These are phyloP conservation scores for Rhagologus leucostigma DNA, from an alignment of 2,113 vertebrate genomes.

Conservation along the genomic window DNA sequence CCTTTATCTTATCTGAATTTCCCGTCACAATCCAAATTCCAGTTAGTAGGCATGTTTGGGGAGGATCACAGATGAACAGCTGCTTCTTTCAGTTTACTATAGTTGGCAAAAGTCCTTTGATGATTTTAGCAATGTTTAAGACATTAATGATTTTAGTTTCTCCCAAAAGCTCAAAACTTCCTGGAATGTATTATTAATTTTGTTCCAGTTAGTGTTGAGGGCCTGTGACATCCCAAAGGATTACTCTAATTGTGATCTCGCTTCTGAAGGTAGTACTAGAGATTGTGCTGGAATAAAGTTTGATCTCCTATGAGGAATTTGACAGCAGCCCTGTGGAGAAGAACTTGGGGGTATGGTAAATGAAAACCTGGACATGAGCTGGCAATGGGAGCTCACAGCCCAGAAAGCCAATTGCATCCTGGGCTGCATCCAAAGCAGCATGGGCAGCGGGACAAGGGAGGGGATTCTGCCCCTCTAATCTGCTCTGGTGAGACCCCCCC, in stretches of 20 bases:
- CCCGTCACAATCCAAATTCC: background rate
- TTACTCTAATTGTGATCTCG: background rate
- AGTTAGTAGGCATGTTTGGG: background rate
- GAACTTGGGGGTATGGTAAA: background rate
- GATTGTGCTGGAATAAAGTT: background rate
- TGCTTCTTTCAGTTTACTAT: background rate
- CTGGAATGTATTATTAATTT: background rate
- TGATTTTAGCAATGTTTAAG: background rate
- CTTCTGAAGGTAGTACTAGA: background rate
- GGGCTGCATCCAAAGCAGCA: background rate
- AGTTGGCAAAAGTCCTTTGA: background rate
- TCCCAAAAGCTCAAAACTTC: background rate
- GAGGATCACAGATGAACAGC: background rate
- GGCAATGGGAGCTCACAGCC: background rate
- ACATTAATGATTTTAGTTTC: background rate
- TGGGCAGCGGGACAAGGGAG: background rate
- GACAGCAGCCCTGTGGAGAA: background rate
- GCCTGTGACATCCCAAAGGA: background rate
- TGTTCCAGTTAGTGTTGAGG: background rate
- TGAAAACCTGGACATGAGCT: background rate
- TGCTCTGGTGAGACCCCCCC: background rate
- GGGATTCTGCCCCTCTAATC: background rate
- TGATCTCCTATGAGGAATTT: background rate
- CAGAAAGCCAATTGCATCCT: background rate
- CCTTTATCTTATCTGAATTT: background rate